Conservation (phyloP, 2,888 invertebrate genomes). For the Urechis unicinctus region DNA sequence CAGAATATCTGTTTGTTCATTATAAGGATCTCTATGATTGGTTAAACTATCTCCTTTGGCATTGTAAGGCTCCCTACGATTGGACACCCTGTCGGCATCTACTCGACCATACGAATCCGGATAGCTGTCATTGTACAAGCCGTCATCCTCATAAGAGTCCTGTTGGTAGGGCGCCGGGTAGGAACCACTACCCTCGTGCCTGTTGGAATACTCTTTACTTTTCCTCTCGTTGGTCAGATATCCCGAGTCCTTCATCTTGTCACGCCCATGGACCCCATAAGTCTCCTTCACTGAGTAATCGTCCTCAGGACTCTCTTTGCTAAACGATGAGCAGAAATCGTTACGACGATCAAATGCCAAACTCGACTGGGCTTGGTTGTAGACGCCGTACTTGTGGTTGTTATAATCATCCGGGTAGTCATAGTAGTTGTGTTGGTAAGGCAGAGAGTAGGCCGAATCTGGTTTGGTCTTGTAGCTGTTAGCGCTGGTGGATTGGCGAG, state of each 20-base stretch:
- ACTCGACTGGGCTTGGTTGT: background rate
- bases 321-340: background rate
- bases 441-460: no score
- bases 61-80: background rate
- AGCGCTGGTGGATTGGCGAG: background rate
- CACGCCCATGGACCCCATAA: background rate
- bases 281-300: background rate
- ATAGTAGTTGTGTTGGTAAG: constrained; percentile 3
- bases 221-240: constrained; percentile 12
- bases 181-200: background rate
- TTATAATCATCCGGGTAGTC: constrained; percentile 2
- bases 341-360: background rate
- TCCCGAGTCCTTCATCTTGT: constrained; percentile 10
- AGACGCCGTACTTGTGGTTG: constrained; percentile 3
- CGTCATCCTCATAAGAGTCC: background rate
- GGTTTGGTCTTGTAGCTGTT: constrained; percentile 5
- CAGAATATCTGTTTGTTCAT: no score
- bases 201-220: background rate
- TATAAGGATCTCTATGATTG: no score
- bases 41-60: no score
- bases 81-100: background rate
- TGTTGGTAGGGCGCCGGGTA: background rate
- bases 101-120: background rate
- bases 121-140: background rate
- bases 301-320: background rate